Percentiles rank a stretch among this genome's conserved stretches.
These are phyloP conservation scores for Seriola quinqueradiata DNA, from an alignment of 2,113 vertebrate genomes.

Conservation along the genomic window DNA sequence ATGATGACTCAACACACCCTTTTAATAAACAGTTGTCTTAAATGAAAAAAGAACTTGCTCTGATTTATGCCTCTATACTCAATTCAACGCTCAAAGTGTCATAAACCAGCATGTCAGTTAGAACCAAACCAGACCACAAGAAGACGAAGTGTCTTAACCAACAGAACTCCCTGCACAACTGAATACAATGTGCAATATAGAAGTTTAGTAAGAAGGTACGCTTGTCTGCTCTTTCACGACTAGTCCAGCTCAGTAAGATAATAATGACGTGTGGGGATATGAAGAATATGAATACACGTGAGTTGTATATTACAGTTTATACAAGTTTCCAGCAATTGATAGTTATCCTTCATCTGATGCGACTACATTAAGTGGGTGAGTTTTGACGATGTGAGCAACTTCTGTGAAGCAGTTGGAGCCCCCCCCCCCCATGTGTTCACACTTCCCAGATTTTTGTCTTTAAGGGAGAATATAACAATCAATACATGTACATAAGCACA, in stretches of 20 bases:
- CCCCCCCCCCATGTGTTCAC: neutral
- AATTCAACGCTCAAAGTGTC: neutral
- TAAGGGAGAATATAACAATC: neutral
- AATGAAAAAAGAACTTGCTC: neutral
- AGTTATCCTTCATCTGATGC: neutral
- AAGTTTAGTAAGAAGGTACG: neutral
- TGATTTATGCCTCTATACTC: neutral
- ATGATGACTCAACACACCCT: neutral
- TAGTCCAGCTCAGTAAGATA: neutral
- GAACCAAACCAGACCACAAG: slow-evolving; percentile 21
- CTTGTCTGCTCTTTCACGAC: neutral
- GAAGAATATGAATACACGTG: slow-evolving; percentile 5
- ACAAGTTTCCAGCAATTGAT: slow-evolving; percentile 21
- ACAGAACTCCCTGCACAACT: slow-evolving; percentile 22
- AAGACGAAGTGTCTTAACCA: neutral
- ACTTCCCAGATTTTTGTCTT: neutral
- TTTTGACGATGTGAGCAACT: neutral
- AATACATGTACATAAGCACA: neutral
- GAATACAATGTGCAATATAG: neutral
- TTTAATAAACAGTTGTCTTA: slow-evolving; percentile 3
- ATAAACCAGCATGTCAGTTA: neutral
- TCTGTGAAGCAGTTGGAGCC: neutral
- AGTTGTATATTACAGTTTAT: slow-evolving; percentile 44
- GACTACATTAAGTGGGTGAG: neutral
- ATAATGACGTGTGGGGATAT: slow-evolving; percentile 7